Percentiles rank a stretch among this genome's conserved stretches.
These are phyloP conservation scores for Larimichthys crocea DNA, from an alignment of 2,113 vertebrate species.

Conservation along the genomic window DNA sequence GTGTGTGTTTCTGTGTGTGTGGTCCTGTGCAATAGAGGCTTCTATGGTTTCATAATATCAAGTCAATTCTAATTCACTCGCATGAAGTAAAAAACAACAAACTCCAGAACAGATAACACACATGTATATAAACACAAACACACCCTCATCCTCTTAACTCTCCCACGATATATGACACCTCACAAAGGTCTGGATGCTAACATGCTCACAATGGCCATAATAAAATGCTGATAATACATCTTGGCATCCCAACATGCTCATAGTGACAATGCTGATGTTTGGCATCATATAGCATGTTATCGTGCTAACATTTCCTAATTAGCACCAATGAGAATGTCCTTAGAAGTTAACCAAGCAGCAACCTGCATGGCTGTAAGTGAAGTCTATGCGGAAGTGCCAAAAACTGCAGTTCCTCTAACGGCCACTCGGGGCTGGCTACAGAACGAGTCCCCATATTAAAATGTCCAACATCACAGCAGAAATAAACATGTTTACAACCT, in stretches of 20 bases:
- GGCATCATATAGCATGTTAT: not conserved
- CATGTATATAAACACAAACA: constrained; percentile 17
- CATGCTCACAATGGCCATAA: not conserved
- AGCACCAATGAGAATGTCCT: not conserved
- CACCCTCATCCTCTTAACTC: not conserved
- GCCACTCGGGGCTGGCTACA: too few relatives aligned
- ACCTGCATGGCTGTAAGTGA: too few relatives aligned
- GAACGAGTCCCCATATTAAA: too few relatives aligned
- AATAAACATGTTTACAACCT: too few relatives aligned
- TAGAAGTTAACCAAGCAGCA: too few relatives aligned
- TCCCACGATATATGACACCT: constrained; percentile 35
- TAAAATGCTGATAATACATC: not conserved
- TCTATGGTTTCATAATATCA: not conserved
- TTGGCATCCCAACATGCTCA: not conserved
- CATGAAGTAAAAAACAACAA: not conserved
- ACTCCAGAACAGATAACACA: not conserved
- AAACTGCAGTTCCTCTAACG: too few relatives aligned
- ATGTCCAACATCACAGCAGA: too few relatives aligned
- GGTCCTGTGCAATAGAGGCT: not conserved
- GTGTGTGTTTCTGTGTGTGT: not conserved
- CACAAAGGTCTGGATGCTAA: not conserved
- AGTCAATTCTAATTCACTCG: not conserved
- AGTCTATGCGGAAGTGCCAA: too few relatives aligned
- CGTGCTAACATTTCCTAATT: not conserved
- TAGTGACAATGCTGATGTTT: not conserved